Evolutionary conservation across 2,113 vertebrate genomes (phyloP), one percentile per base, ranked within the genome.

Genomic region (Pseudorhombus dupliciocellatus): DNA sequence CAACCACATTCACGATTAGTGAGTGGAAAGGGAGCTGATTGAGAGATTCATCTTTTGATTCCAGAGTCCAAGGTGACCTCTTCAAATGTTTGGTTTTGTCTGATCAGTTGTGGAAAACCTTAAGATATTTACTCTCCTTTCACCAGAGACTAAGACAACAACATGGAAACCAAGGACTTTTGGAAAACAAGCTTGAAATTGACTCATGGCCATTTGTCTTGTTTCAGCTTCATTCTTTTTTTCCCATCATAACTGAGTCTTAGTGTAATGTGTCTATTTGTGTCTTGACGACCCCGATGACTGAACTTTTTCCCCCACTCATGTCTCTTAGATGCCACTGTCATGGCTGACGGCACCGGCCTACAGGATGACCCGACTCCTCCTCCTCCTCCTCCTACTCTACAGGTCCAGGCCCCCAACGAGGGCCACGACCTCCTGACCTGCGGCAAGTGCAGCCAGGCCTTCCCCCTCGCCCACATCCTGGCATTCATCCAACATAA

Each of bases 401-500:
- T 28, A 1, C 88, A 80, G 57, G 64, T 67, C 20, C 70, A 2
- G 1, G 77, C 65, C 5, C 52, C 65, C 0, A 57, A 67, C 7
- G 83, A 84, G 14, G 83, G 80, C 18, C 84, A 89, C 0, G 94
- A 94, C 84, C 91, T 95, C 16, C 77, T 95, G 68, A 95, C 94
- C 66, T 95, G 94, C 1, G 94, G 94, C 26, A 92, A 92, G 89
- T 95, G 94, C 79, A 91, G 90, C 71, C 90, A 83, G 80, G 92
- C 93, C 53, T 95, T 95, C 79, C 94, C 93, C 5, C 90, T 95
- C 0, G 93, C 92, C 34, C 90, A 93, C 86, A 95, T 95, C 73
- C 82, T 94, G 74, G 89, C 90, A 2, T 95, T 95, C 84, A 95
- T 95, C 79, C 92, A 94, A 73, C 93, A 94, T 92, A 94, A 95